These are phyloP conservation scores for Sphaeridia pumilis DNA, from an alignment of 2,888 invertebrate species.

Conservation along the genomic window DNA sequence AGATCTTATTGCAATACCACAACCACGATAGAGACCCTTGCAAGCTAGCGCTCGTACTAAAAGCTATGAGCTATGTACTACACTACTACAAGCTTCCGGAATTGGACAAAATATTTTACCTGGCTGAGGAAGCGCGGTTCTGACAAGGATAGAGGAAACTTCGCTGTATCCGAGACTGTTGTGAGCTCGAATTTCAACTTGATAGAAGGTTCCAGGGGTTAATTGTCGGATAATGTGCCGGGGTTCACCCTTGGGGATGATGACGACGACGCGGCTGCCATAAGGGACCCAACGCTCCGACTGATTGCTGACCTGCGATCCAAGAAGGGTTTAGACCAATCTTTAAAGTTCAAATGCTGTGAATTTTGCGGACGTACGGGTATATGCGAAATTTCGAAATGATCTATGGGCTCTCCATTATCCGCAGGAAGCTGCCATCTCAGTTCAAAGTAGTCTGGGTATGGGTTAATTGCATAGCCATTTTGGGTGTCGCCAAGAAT, in stretches of 20 bases:
- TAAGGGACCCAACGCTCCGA: constrained; percentile 33
- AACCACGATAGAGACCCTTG: not conserved
- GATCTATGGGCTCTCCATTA: constrained; percentile 73
- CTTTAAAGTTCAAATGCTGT: no score
- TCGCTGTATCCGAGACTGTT: constrained; percentile 73
- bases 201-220: constrained; percentile 67
- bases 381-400: constrained; percentile 68
- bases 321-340: no score
- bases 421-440: constrained; percentile 75
- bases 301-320: constrained; percentile 35
- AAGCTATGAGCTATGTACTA: not conserved
- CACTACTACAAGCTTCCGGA: not conserved
- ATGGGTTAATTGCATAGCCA: constrained; percentile 49
- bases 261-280: constrained; percentile 22
- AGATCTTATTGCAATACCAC: not conserved
- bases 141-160: constrained; percentile 64
- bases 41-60: not conserved
- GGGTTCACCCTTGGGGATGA: constrained; percentile 28
- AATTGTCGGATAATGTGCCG: constrained; percentile 50
- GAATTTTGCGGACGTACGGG: constrained; percentile 63
- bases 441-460: constrained; percentile 66
- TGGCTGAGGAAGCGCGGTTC: constrained; percentile 54
- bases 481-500: constrained; percentile 45
- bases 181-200: constrained; percentile 69
- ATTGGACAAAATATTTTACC: constrained; percentile 50